Conservation (phyloP, 1,140 invertebrate genomes). For the Drosophila albomicans region DNA sequence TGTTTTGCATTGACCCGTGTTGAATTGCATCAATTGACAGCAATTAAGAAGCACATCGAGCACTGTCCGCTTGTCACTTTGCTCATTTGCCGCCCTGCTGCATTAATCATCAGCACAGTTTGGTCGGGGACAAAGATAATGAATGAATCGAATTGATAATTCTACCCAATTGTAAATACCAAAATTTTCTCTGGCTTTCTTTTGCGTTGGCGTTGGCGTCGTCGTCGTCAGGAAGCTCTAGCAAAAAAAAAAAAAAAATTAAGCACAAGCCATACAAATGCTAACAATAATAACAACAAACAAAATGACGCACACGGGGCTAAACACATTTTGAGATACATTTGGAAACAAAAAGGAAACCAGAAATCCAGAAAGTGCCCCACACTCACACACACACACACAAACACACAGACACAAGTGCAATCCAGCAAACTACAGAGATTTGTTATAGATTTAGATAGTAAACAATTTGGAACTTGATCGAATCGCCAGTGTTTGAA, state of each 20-base stretch:
- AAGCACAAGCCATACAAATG: conserved; percentile 54
- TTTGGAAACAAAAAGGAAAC: conserved; percentile 24
- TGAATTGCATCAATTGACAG: conserved; percentile 53
- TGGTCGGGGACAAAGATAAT: conserved; percentile 5
- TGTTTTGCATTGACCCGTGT: conserved; percentile 17
- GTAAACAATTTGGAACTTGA: background rate
- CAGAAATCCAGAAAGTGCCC: conserved; percentile 33
- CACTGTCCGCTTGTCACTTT: too few relatives aligned
- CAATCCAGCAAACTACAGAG: conserved; percentile 10
- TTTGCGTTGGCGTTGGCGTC: conserved; percentile 17
- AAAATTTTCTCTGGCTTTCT: too few relatives aligned
- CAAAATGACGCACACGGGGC: conserved; percentile 33
- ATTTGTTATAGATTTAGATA: background rate
- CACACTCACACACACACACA: too few relatives aligned
- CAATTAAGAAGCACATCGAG: conserved; percentile 46
- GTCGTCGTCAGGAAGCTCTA: conserved; percentile 32
- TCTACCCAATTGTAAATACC: conserved; percentile 21
- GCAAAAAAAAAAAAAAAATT: conserved; percentile 34
- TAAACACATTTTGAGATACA: conserved; percentile 36
- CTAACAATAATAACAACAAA: conserved; percentile 17
- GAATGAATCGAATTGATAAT: conserved; percentile 55
- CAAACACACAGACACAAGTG: background rate
- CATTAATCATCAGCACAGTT: conserved; percentile 2
- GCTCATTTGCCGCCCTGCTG: background rate
- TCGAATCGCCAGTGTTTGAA: background rate